Conservation (phyloP, 2,797 vertebrate genomes). For the Lagocephalus sceleratus region DNA sequence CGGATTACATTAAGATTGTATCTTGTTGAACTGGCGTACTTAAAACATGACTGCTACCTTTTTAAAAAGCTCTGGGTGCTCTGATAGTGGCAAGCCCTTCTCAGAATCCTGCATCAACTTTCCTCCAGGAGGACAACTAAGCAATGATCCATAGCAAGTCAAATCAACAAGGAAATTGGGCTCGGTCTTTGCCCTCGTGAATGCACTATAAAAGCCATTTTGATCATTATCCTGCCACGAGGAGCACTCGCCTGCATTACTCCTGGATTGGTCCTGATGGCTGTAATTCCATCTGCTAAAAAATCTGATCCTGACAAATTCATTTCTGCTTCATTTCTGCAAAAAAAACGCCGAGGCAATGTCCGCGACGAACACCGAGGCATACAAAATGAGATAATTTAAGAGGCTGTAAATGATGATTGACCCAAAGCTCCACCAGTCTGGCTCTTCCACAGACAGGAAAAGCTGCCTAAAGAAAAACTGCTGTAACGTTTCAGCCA, state of each 20-base stretch:
- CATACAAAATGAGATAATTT: slow-evolving; percentile 58
- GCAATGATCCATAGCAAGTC: slow-evolving; percentile 64
- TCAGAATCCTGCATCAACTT: slow-evolving; percentile 38
- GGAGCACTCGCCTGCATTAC: slow-evolving; percentile 63
- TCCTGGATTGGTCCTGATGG: slow-evolving; percentile 71
- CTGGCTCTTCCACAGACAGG: slow-evolving; percentile 65
- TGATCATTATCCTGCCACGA: slow-evolving; percentile 61
- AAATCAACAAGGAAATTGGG: slow-evolving; percentile 68
- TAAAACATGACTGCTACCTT: slow-evolving; percentile 45
- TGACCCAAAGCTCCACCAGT: slow-evolving; percentile 51
- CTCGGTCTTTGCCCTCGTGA: slow-evolving; percentile 55
- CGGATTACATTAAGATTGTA: slow-evolving; percentile 52
- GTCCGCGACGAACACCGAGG: slow-evolving; percentile 54
- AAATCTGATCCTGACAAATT: slow-evolving; percentile 71
- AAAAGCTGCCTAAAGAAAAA: slow-evolving; percentile 74
- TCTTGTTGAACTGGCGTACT: slow-evolving; percentile 28
- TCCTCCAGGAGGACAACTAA: slow-evolving; percentile 37
- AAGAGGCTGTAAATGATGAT: slow-evolving; percentile 63
- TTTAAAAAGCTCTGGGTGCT: slow-evolving; percentile 32
- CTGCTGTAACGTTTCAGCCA: slow-evolving; percentile 66
- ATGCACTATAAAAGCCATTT: slow-evolving; percentile 61
- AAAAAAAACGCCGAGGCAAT: slow-evolving; percentile 14
- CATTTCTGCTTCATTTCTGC: slow-evolving; percentile 44
- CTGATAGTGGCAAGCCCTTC: slow-evolving; percentile 26
- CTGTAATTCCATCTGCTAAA: slow-evolving; percentile 66